These are phyloP conservation scores for Tinea pellionella DNA, from an alignment of 2,888 invertebrate species.

Conservation along the genomic window DNA sequence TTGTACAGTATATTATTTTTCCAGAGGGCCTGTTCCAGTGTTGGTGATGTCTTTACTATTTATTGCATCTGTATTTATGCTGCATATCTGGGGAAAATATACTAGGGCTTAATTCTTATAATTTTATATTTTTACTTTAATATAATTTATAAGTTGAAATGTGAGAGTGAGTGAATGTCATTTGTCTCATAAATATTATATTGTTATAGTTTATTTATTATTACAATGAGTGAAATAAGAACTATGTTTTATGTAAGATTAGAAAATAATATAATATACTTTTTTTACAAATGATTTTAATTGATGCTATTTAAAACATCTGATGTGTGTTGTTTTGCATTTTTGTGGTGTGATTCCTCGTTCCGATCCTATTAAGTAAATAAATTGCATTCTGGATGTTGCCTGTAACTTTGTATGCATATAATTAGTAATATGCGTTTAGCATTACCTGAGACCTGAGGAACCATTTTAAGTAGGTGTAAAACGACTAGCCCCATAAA, in stretches of 20 bases:
- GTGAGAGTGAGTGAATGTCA: not conserved
- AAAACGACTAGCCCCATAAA: too few species aligned
- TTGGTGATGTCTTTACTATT: slow-evolving; percentile 98
- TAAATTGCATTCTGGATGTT: too few species aligned
- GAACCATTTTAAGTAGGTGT: too few species aligned
- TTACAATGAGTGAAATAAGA: not conserved
- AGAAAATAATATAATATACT: not conserved
- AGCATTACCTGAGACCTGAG: too few species aligned
- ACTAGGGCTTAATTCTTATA: slow-evolving; percentile 73
- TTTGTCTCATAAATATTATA: not conserved
- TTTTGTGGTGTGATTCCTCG: too few species aligned
- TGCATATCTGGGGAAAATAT: slow-evolving; percentile 99
- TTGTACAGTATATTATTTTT: slow-evolving; percentile 61
- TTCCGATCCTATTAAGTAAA: too few species aligned
- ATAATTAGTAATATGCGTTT: too few species aligned
- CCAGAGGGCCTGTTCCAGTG: slow-evolving; percentile 98
- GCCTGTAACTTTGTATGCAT: too few species aligned
- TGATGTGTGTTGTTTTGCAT: too few species aligned
- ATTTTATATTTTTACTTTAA: not conserved
- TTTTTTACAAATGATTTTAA: not conserved
- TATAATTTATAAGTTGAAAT: not conserved
- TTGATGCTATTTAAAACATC: not conserved
- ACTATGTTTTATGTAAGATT: not conserved
- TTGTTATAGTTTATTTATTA: not conserved
- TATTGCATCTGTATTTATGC: slow-evolving; percentile 99